Evolutionary conservation across 2,797 vertebrate species (phyloP).

Genomic region (Protosalanx chinensis): DNA sequence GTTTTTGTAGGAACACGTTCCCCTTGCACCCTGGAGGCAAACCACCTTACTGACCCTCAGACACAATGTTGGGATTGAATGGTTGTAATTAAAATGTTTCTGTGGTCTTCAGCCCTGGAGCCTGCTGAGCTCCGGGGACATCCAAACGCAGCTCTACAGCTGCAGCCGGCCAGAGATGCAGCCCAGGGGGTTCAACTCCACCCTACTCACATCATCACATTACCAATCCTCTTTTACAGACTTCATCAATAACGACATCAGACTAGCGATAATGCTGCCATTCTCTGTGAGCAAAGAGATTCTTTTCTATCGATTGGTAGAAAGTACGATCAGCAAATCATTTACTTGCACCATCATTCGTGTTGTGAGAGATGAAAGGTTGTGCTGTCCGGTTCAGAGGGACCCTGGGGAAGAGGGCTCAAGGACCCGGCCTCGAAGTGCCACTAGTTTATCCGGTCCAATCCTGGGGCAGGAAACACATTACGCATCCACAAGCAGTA

Average conservation of each 20-base stretch:
- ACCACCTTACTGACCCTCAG: constrained; percentile 55
- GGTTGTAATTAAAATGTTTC: constrained; percentile 67
- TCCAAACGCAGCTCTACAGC: constrained; percentile 51
- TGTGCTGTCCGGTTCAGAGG: constrained; percentile 52
- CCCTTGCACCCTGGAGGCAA: constrained; percentile 45
- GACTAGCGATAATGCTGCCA: background rate
- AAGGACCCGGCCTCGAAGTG: constrained; percentile 79
- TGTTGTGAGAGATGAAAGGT: constrained; percentile 54
- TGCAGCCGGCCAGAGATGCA: constrained; percentile 27
- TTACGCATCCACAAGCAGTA: constrained; percentile 54
- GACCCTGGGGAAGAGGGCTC: constrained; percentile 61
- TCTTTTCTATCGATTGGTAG: background rate
- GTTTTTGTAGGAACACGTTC: constrained; percentile 57
- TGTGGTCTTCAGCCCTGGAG: constrained; percentile 39
- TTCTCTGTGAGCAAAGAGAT: background rate
- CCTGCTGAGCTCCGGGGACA: constrained; percentile 45
- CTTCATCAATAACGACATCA: background rate
- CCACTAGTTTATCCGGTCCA: constrained; percentile 67
- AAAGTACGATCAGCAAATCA: background rate
- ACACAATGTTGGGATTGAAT: constrained; percentile 66
- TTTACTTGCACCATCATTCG: constrained; percentile 9
- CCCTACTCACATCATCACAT: constrained; percentile 40
- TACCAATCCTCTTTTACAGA: background rate
- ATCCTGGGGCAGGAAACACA: constrained; percentile 79
- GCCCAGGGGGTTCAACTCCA: constrained; percentile 38